Base-by-base conservation (phyloP, 2,888 invertebrate species). In the Embidobia sp. region DNA sequence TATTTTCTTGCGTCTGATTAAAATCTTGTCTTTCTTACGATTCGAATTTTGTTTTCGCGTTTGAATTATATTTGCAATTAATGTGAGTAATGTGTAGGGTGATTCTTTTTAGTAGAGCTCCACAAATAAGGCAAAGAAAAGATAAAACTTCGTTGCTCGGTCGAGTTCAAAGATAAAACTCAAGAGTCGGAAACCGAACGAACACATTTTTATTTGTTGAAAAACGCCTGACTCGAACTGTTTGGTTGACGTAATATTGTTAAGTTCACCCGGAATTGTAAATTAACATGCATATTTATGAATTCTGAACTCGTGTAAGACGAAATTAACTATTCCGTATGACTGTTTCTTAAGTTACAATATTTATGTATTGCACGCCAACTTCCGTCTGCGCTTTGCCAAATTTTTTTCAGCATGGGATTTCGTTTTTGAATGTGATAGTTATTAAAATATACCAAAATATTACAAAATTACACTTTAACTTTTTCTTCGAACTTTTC, bases 141-240 rank as follows among this genome's bases (percentile, higher is more conserved):
- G 26, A 64, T 53, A 15, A 66, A 53, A 40, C 40, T 35, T 33
- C 10, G 51, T 49, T 44, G 59, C 51, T 59, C 49, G 44, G n/a
- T 69, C 46, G 29, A 72, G 53, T 53, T 72, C 46, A 72, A 72
- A 72, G 70, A 72, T 72, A 63, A 72, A 63, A 27, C 35, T 19
- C 19, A 51, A 46, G 46, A 13, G 44, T 53, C 31, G 16, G 42
- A 48, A 63, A 46, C 22, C 37, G 18, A 53, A 63, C 37, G 26
- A 35, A 48, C 10, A 44, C 26, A 42, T 59, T 51, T 61, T 31
- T 49, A 13, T 49, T 44, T 46, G 1, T 3, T 11, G 22, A 29
- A 61, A 67, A 48, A 40, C 6, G 3, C 40, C 22, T 22, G 19
- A 40, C 18, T 16, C 29, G 7, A 44, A 27, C 29, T 29, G 31